These are phyloP conservation scores for Cliona cf. orientalis DNA, from an alignment of 37 sponge, comb jelly and placozoan species.

Conservation along the genomic window DNA sequence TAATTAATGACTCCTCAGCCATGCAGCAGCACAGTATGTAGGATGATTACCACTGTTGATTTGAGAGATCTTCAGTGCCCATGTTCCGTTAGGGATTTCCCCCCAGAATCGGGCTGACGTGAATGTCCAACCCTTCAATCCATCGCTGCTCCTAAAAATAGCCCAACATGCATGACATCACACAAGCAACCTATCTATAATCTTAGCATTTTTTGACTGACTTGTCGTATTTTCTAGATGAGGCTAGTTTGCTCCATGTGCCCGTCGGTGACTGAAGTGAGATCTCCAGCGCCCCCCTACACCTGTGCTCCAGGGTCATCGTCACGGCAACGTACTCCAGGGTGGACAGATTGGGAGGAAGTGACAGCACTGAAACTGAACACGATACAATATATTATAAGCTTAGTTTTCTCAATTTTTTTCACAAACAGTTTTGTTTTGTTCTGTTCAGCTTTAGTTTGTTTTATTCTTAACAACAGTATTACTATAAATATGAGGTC, in stretches of 20 bases:
- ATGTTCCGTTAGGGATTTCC: conserved; percentile 28
- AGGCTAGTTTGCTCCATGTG: conserved; percentile 51
- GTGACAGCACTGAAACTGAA: no score
- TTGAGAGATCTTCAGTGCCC: conserved; percentile 27
- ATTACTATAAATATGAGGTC: no score
- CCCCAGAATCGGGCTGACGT: conserved; percentile 72
- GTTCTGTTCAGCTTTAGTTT: no score
- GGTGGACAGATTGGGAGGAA: conserved; percentile 26
- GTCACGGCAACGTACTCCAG: conserved; percentile 79
- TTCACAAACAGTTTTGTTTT: no score
- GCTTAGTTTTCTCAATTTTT: no score
- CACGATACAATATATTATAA: no score
- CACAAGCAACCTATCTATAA: conserved; percentile 34
- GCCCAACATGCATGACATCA: no score
- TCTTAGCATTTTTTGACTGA: conserved; percentile 17
- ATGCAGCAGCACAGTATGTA: no score
- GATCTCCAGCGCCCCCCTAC: conserved; percentile 61
- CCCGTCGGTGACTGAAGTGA: conserved; percentile 46
- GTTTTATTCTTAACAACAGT: no score
- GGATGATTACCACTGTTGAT: neutral
- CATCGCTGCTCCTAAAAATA: conserved; percentile 18
- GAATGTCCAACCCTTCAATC: conserved; percentile 67
- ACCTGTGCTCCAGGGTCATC: conserved; percentile 31
- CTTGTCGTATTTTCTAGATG: conserved; percentile 51
- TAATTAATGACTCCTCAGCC: no score